These are phyloP conservation scores for Gorsachius magnificus DNA, from an alignment of 2,797 vertebrate species.

Conservation along the genomic window DNA sequence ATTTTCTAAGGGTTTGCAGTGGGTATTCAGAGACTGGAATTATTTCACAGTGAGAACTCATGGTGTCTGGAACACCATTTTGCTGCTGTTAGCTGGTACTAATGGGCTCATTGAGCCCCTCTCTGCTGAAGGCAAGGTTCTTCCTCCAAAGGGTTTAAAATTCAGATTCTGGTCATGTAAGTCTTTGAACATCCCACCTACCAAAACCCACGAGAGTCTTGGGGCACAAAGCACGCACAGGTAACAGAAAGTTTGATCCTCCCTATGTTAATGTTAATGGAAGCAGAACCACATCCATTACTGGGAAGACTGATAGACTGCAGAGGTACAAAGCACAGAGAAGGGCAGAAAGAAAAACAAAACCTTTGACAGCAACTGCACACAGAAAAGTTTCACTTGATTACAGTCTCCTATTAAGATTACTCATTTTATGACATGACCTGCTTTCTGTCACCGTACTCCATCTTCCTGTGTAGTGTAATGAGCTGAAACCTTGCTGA, in stretches of 20 bases:
- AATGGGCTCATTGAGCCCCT: background rate
- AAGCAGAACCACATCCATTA: background rate
- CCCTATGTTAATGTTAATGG: background rate
- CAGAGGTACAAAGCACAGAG: conserved; percentile 23
- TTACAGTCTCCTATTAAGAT: conserved; percentile 10
- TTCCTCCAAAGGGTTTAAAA: background rate
- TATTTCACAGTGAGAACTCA: background rate
- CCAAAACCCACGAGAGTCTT: background rate
- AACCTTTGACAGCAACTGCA: background rate
- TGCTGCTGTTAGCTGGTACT: background rate
- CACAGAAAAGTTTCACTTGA: background rate
- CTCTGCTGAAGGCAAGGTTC: background rate
- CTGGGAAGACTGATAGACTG: conserved; percentile 15
- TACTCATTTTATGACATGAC: conserved; percentile 35
- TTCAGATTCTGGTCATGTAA: background rate
- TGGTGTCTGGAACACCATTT: background rate
- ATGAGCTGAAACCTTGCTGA: background rate
- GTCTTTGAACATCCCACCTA: background rate
- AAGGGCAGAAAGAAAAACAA: conserved; percentile 12
- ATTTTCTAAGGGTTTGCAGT: background rate
- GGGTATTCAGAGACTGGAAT: background rate
- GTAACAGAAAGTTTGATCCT: background rate
- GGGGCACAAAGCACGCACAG: background rate
- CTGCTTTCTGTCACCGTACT: conserved; percentile 30
- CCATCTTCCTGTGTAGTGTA: background rate